Evolutionary conservation across 2,888 invertebrate species (phyloP).

Genomic region (Allophyes oxyacanthae): DNA sequence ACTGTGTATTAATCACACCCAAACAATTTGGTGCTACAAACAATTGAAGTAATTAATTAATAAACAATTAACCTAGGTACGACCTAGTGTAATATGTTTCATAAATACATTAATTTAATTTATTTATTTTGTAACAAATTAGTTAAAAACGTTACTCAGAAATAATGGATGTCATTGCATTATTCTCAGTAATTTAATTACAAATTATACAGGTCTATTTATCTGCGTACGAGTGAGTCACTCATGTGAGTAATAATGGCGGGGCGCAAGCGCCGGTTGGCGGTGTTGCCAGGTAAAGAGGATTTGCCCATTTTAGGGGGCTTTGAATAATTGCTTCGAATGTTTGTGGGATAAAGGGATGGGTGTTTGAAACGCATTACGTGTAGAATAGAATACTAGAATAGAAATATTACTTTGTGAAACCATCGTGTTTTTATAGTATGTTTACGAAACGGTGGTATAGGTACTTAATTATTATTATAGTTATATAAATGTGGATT

Average conservation of each 20-base stretch:
- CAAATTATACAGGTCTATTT: conserved; percentile 68
- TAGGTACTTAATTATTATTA: no score
- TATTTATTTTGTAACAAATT: conserved; percentile 35
- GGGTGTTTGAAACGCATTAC: conserved; percentile 27
- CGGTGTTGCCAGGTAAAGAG: conserved; percentile 48
- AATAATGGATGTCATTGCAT: conserved; percentile 69
- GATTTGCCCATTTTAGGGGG: conserved; percentile 56
- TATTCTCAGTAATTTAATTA: conserved; percentile 80
- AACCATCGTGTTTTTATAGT: neutral
- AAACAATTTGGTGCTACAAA: conserved; percentile 24
- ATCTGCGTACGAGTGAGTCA: conserved; percentile 78
- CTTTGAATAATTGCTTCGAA: conserved; percentile 48
- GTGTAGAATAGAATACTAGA: conserved; percentile 8
- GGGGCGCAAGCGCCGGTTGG: conserved; percentile 47
- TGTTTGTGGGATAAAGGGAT: conserved; percentile 49
- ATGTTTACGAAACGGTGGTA: no score
- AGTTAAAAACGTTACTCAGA: conserved; percentile 60
- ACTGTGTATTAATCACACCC: conserved; percentile 41
- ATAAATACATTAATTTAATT: conserved; percentile 27
- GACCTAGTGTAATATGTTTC: conserved; percentile 29
- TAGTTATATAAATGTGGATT: no score
- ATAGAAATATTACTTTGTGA: conserved; percentile 9
- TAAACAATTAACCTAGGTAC: conserved; percentile 15
- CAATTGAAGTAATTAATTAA: conserved; percentile 31
- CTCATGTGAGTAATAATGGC: conserved; percentile 71